These are phyloP conservation scores for Pyrrhia umbra DNA, from an alignment of 2,888 invertebrate species.

Conservation along the genomic window DNA sequence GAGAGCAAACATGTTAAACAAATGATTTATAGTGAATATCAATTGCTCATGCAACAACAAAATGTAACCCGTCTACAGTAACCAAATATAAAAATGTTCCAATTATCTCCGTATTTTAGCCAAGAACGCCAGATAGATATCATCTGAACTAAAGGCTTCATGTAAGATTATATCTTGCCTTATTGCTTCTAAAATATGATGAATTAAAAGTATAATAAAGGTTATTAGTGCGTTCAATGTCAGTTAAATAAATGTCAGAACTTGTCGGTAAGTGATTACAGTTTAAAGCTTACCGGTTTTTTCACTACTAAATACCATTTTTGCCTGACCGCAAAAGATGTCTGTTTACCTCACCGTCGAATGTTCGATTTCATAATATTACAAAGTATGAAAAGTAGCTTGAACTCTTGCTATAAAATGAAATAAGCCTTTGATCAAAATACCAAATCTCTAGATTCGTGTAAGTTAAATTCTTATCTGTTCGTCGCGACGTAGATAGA, in stretches of 20 bases:
- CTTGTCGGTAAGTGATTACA: conserved; percentile 38
- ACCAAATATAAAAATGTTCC: conserved; percentile 33
- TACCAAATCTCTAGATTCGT: conserved; percentile 28
- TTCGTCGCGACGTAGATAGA: conserved; percentile 38
- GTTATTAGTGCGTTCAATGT: conserved; percentile 51
- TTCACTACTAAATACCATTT: conserved; percentile 55
- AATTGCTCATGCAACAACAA: conserved; percentile 29
- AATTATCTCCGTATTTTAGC: conserved; percentile 33
- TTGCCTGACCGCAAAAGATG: conserved; percentile 61
- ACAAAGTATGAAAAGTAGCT: conserved; percentile 49
- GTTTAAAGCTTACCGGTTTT: conserved; percentile 46
- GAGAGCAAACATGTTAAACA: conserved; percentile 48
- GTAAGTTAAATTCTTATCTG: conserved; percentile 45
- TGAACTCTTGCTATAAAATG: conserved; percentile 43
- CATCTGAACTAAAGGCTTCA: conserved; percentile 31
- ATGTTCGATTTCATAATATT: conserved; percentile 63
- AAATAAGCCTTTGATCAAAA: conserved; percentile 44
- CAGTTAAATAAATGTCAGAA: conserved; percentile 52
- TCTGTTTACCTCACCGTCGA: conserved; percentile 57
- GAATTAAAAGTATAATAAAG: conserved; percentile 52
- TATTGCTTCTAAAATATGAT: conserved; percentile 45
- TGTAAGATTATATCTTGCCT: conserved; percentile 52
- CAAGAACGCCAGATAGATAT: conserved; percentile 48
- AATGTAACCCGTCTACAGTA: conserved; percentile 10
- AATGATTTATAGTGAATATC: conserved; percentile 54